A percentile compares a stretch with the other conserved stretches of the same genome.
Conservation (phyloP, 2,888 invertebrate genomes). For the Folsomia manolachei region DNA sequence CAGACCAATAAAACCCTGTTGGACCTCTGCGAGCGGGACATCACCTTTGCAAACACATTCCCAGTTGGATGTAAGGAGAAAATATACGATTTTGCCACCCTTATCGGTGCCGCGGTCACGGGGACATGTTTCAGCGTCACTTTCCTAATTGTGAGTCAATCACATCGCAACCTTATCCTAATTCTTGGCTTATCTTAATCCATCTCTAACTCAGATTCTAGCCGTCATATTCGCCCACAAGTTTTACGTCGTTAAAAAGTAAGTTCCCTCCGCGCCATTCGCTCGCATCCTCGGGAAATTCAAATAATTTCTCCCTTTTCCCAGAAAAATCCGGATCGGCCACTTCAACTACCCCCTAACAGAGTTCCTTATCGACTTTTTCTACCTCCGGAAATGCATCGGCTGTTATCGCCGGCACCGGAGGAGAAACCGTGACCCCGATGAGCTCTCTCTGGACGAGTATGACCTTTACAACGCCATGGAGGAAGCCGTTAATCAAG, state of each 20-base stretch:
- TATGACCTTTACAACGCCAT: too few species aligned
- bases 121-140: not conserved
- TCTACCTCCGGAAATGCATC: not conserved
- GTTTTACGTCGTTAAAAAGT: not conserved
- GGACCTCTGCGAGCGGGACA: not conserved
- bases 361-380: conserved; percentile 1
- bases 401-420: not conserved
- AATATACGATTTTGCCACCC: not conserved
- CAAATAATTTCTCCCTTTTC: not conserved
- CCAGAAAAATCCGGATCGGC: not conserved
- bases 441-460: too few species aligned
- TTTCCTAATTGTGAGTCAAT: not conserved
- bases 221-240: not conserved
- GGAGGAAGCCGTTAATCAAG: too few species aligned
- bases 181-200: not conserved
- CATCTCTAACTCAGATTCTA: not conserved
- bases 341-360: not conserved
- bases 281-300: not conserved
- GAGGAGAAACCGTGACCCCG: too few species aligned
- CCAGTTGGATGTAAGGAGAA: not conserved
- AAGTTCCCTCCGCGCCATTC: not conserved
- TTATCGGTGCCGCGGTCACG: not conserved
- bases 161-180: not conserved
- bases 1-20: not conserved
- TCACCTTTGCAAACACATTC: not conserved